Evolutionary conservation across 2,113 vertebrate species (phyloP).

Genomic region (Numida meleagris): DNA sequence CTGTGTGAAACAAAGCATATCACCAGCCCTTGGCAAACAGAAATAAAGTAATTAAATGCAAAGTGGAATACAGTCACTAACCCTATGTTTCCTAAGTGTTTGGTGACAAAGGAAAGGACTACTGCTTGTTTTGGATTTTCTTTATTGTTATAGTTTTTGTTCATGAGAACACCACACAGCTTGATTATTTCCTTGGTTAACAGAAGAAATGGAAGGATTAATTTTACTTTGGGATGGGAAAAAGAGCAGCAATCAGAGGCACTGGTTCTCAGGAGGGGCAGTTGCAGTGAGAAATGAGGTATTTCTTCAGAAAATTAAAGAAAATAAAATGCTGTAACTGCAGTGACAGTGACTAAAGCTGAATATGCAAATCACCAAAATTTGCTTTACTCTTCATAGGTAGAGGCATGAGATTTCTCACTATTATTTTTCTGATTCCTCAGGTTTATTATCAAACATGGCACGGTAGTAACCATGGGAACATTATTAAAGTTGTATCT

Average conservation of each 20-base stretch:
- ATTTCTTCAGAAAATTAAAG: neutral
- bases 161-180: neutral
- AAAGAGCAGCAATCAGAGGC: neutral
- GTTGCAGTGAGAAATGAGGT: neutral
- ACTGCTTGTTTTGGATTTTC: neutral
- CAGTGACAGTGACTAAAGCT: neutral
- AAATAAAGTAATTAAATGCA: neutral
- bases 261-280: neutral
- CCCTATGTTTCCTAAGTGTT: neutral
- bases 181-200: neutral
- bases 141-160: neutral
- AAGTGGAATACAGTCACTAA: neutral
- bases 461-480: constrained; percentile 17
- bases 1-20: neutral
- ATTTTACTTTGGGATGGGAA: neutral
- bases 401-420: neutral
- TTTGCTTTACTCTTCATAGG: neutral
- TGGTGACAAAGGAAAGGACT: neutral
- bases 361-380: constrained; percentile 9
- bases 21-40: neutral
- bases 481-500: constrained; percentile 29
- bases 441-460: constrained; percentile 39
- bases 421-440: neutral
- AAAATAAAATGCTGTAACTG: neutral
- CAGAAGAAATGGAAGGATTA: neutral